Percentiles rank a stretch among this genome's conserved stretches.
These are phyloP conservation scores for Thamnaconus septentrionalis DNA, from an alignment of 2,113 vertebrate species.

Conservation along the genomic window DNA sequence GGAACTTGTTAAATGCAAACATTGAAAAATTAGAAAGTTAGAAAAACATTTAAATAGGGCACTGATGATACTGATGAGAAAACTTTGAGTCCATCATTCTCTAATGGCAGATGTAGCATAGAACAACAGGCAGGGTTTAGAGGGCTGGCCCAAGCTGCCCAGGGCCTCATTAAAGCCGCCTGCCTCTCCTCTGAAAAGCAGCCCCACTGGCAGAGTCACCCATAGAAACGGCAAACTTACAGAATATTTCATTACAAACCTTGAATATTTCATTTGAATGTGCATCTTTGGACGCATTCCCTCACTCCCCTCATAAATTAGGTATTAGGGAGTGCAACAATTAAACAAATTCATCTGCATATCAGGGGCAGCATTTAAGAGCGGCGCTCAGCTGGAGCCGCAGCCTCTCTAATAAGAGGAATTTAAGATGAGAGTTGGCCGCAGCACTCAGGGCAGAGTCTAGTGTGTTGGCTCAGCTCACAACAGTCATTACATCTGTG, in stretches of 20 bases:
- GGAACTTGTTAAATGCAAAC: background rate
- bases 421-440: background rate
- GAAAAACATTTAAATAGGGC: too few species aligned
- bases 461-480: slow-evolving; percentile 24
- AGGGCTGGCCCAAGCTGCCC: slow-evolving; percentile 38
- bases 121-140: slow-evolving; percentile 31
- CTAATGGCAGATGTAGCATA: slow-evolving; percentile 26
- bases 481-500: slow-evolving; percentile 31
- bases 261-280: slow-evolving; percentile 73
- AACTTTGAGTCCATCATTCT: slow-evolving; percentile 29
- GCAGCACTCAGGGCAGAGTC: slow-evolving; percentile 4
- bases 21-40: slow-evolving; percentile 7
- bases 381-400: slow-evolving; percentile 7
- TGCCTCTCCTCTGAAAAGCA: slow-evolving; percentile 55
- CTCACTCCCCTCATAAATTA: slow-evolving; percentile 56
- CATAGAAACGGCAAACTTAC: slow-evolving; percentile 64
- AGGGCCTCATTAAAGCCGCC: slow-evolving; percentile 63
- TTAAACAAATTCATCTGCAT: slow-evolving; percentile 62
- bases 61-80: slow-evolving; percentile 29
- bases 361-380: slow-evolving; percentile 46
- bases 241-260: slow-evolving; percentile 72
- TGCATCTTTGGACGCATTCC: slow-evolving; percentile 59
- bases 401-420: slow-evolving; percentile 1
- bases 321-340: slow-evolving; percentile 53
- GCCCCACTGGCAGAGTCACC: slow-evolving; percentile 42